Base-by-base conservation (phyloP, 1,140 invertebrate genomes). In the Homalodisca vitripennis region DNA sequence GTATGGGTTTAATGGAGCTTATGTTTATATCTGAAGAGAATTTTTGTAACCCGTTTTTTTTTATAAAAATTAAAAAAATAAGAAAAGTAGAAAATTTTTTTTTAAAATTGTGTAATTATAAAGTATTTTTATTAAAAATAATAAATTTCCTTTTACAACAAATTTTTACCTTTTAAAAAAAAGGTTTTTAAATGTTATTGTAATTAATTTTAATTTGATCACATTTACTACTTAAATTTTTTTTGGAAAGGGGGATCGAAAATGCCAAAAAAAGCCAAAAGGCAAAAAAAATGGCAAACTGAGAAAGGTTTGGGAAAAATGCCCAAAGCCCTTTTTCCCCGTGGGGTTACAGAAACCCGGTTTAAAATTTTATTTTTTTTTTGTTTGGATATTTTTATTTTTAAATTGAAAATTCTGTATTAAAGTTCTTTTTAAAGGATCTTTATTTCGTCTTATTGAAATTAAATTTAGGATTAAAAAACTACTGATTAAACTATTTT, bases 241-340 rank as follows among this genome's bases (percentile, higher is more conserved):
- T 41, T 87, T 73, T 89, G 72, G 96, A 98, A 82, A 89, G 96
- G 73, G 96, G 99, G 81, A 87, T 89, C 55, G 97, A 99, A 80
- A 86, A 99, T 64, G 89, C 90, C n/a, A 10, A 97, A 98, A 82
- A 98, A 99, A 83, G 93, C 95, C 13, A 90, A 94, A 73, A 87
- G 98, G 13, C 98, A 99, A 82, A 96, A 99, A 99, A 80, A 99
- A 99, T 80, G 98, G 99, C 79, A 95, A 97, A 78, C 83, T 99
- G 41, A 86, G 98, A 70, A 97, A 98, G 80, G 97, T 99, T 79
- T 99, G 99, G 81, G 98, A 98, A 71, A 95, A 97, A 79, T 91
- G 97, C 78, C 97, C 98, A 47, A 99, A 99, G 83, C 89, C 92
- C 32, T n/a, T n/a, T 99, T 99, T 94, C 97, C 99, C 80, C 89